phyloP scores from a whole-genome alignment of 2,113 vertebrate species.

The Dipodomys spectabilis region DNA sequence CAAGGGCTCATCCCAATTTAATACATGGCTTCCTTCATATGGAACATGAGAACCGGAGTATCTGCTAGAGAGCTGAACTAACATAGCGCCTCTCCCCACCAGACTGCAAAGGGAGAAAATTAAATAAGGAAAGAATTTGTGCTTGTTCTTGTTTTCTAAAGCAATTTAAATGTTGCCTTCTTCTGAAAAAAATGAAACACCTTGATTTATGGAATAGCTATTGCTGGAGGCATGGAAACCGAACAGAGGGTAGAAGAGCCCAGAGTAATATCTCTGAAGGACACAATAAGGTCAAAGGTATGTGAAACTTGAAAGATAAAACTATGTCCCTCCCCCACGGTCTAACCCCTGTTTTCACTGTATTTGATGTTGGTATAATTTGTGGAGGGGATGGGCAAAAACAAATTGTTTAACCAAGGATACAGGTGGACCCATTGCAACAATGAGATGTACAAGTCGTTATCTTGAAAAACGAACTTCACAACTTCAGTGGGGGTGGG shows the following conservation, averaged over 20 bases:
- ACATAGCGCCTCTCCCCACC: background rate
- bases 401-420: too few relatives aligned
- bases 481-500: too few relatives aligned
- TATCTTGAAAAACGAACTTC: too few relatives aligned
- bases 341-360: too few relatives aligned
- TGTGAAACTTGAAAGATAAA: background rate
- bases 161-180: slow-evolving; percentile 13
- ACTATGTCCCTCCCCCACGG: too few relatives aligned
- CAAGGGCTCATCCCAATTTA: slow-evolving; percentile 84
- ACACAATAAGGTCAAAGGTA: background rate
- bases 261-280: background rate
- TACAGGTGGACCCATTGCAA: too few relatives aligned
- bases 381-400: too few relatives aligned
- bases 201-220: background rate
- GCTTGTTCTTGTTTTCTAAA: slow-evolving; percentile 49
- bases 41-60: slow-evolving; percentile 56
- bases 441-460: too few relatives aligned
- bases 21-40: slow-evolving; percentile 82
- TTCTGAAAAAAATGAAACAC: background rate
- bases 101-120: slow-evolving; percentile 45
- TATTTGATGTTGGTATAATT: too few relatives aligned
- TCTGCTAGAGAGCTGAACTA: slow-evolving; percentile 33
- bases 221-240: background rate
- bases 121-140: slow-evolving; percentile 39
- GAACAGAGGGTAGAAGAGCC: background rate